Evolutionary conservation across 1,140 invertebrate genomes (phyloP), one percentile per base, ranked within the genome.

Genomic region (Drosophila obscura): DNA sequence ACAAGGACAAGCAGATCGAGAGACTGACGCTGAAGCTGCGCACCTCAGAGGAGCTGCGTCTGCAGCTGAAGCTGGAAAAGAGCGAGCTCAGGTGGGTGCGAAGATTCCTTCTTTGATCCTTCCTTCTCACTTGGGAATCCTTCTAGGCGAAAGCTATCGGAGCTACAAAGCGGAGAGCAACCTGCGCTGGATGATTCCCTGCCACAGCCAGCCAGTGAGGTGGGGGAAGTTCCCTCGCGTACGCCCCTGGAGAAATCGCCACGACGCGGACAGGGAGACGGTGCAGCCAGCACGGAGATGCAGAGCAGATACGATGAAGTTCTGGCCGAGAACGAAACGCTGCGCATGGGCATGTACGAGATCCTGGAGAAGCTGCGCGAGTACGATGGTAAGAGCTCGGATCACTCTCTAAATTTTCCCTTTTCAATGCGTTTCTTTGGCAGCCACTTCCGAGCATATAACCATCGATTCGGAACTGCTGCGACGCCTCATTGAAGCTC

Each of bases 281-380:
- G 83, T 4, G 83, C 89, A 22, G 85, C 85, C 48, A 90, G 80
- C 22, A 78, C 80, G 0, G 90, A 91, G 39, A 72, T 78, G 64
- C 82, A 92, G 39, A 77, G 63, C 22, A 90, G 90, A 26, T 91
- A 91, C 26, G 90, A 92, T 48, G 90, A 92, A 58, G 89, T 94
- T 3, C 90, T 94, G 3, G 93, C 94, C 49, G 94, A 95, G 81
- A 95, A 95, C 77, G 93, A 94, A 68, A 93, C 93, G 1, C 83
- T 95, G 2, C 92, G 94, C 28, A 93, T 92, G 58, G 94, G 94
- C 45, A 93, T 95, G 93, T 93, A 94, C 72, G 94, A 95, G 79
- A 94, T 95, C 48, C 77, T 95, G 60, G 94, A 95, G 60, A 94
- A 94, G 81, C 91, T 95, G 61, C 91, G 93, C n/a, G 92, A 93